Percentiles rank a stretch among this genome's conserved stretches.
Conservation (phyloP, 2,797 vertebrate genomes). For the Acanthurus leucopareius region DNA sequence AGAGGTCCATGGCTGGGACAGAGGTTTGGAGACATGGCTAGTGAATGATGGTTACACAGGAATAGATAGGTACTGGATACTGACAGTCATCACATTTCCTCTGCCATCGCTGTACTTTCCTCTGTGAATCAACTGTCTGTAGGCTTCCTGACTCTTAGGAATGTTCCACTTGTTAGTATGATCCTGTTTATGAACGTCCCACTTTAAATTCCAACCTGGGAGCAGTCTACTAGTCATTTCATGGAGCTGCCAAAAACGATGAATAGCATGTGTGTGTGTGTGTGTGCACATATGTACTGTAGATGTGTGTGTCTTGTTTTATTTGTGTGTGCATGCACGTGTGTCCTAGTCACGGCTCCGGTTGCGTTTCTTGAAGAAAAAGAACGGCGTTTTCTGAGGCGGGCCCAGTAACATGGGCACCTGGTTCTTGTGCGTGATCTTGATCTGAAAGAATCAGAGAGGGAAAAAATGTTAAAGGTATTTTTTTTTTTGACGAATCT, state of each 20-base stretch:
- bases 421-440: slow-evolving; percentile 97
- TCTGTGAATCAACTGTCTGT: slow-evolving; percentile 26
- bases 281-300: slow-evolving; percentile 27
- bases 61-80: slow-evolving; percentile 61
- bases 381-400: slow-evolving; percentile 94
- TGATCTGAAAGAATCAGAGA: slow-evolving; percentile 83
- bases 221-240: slow-evolving; percentile 32
- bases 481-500: slow-evolving; percentile 24
- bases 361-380: slow-evolving; percentile 93
- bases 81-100: slow-evolving; percentile 42
- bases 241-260: slow-evolving; percentile 42
- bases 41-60: slow-evolving; percentile 66
- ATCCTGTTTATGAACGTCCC: slow-evolving; percentile 22
- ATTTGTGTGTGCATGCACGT: neutral
- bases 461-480: neutral
- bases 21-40: slow-evolving; percentile 34
- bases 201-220: slow-evolving; percentile 21
- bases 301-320: slow-evolving; percentile 19
- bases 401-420: slow-evolving; percentile 93
- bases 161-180: slow-evolving; percentile 26
- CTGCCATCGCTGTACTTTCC: slow-evolving; percentile 32
- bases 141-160: slow-evolving; percentile 31
- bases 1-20: slow-evolving; percentile 22
- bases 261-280: slow-evolving; percentile 21
- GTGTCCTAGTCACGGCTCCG: slow-evolving; percentile 88